Conservation (phyloP, 1,140 invertebrate species). For the Antheraea pernyi region DNA sequence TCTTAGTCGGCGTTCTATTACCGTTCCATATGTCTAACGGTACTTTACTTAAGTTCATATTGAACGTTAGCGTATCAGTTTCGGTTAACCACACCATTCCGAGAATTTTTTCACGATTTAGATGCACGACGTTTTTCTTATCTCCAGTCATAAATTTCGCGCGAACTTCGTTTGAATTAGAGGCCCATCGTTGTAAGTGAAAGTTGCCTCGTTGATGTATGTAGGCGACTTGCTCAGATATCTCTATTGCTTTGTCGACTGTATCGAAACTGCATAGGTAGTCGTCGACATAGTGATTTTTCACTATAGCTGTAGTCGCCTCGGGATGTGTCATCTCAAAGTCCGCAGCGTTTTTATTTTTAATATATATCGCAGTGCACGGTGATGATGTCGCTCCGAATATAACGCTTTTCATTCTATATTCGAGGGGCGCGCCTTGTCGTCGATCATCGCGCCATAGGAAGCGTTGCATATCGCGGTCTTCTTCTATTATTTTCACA, state of each 20-base stretch:
- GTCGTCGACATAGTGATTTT: constrained; percentile 53
- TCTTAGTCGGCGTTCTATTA: too few relatives aligned
- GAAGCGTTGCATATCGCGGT: constrained; percentile 18
- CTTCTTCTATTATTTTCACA: constrained; percentile 19
- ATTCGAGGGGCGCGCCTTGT: constrained; percentile 15
- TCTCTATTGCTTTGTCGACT: neutral
- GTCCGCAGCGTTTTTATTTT: constrained; percentile 42
- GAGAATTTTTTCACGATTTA: too few relatives aligned
- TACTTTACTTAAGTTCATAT: too few relatives aligned
- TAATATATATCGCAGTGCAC: constrained; percentile 34
- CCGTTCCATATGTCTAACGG: too few relatives aligned
- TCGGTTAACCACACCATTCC: too few relatives aligned
- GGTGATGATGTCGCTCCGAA: constrained; percentile 47
- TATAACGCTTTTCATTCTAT: constrained; percentile 42
- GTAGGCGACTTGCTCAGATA: too few relatives aligned
- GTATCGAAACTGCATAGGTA: constrained; percentile 23
- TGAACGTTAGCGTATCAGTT: too few relatives aligned
- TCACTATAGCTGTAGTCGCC: constrained; percentile 29
- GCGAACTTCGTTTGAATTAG: too few relatives aligned
- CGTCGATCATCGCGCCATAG: constrained; percentile 20
- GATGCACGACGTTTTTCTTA: too few relatives aligned
- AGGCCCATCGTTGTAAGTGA: too few relatives aligned
- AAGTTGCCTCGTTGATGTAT: too few relatives aligned
- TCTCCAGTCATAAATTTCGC: too few relatives aligned
- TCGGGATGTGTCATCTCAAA: constrained; percentile 27